Evolutionary conservation across 2,113 vertebrate genomes (phyloP).

Genomic region (Patagioenas fasciata): DNA sequence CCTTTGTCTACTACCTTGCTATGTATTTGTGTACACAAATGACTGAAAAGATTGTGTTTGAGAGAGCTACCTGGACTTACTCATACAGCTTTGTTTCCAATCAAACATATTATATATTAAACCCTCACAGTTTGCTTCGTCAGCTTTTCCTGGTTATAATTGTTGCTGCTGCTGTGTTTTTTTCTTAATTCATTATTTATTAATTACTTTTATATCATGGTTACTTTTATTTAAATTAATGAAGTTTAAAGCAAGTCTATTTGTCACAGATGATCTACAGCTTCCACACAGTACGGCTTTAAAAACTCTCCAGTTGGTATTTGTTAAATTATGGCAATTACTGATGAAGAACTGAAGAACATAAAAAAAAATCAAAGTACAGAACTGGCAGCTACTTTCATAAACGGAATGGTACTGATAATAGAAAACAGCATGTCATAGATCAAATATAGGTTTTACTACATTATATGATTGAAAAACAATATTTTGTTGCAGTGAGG

Average conservation of each 20-base stretch:
- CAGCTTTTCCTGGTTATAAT: neutral
- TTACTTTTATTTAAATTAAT: neutral
- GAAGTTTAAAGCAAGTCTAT: neutral
- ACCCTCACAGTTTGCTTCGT: neutral
- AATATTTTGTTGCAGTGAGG: neutral
- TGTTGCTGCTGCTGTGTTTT: neutral
- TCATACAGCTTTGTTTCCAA: neutral
- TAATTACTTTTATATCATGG: neutral
- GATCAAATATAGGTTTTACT: neutral
- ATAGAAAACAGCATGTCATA: neutral
- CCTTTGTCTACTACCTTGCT: neutral
- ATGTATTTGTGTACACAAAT: neutral
- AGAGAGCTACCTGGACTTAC: neutral
- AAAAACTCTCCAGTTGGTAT: neutral
- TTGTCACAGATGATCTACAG: too few species aligned
- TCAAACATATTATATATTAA: rapidly evolving
- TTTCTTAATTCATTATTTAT: neutral
- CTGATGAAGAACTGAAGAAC: neutral
- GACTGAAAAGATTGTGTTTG: neutral
- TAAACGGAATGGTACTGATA: neutral
- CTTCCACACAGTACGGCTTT: neutral
- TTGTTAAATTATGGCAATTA: neutral
- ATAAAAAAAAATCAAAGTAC: neutral
- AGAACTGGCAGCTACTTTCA: neutral
- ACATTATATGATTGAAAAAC: neutral